Base-by-base conservation (phyloP, 2,797 vertebrate genomes). In the Galaxias olidus region DNA sequence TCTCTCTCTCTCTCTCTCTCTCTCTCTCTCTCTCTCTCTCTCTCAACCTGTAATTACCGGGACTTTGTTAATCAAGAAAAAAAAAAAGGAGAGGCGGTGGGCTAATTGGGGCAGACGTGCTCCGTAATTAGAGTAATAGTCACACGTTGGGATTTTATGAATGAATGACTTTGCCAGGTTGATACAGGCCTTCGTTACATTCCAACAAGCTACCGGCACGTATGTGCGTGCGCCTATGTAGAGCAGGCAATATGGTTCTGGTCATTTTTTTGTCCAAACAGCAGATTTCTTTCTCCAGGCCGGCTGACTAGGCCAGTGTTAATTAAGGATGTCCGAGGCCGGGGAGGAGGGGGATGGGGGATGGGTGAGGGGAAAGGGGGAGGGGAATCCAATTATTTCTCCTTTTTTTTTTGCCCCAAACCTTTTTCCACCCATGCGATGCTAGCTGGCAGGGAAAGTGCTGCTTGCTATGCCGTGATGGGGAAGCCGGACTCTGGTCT, bases 61-160 rank as follows among this genome's bases (percentile, higher is more conserved):
- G 86, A 88, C 91, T 87, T 80, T 79, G 86, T 91, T 94, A 92
- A 95, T 93, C 92, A 93, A 90, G 82, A 87, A 88, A 92, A 93
- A 90, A 91, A 83, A 76, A 65, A 78, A 82, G 74, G 84, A 90
- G 82, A 87, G 81, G 85, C 90, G 78, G 76, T 86, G 84, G 90
- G 91, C 94, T 95, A 91, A 91, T 91, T 86, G 88, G 86, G 86
- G 91, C 91, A 84, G 90, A 91, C 85, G 75, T 81, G 91, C 92
- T 89, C 90, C 93, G 92, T 93, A 95, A 94, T 93, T 95, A 95
- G 90, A 94, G 89, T 88, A 88, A 89, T 90, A 92, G 92, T 93
- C 89, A 89, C 92, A 91, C 88, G 85, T 93, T 91, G 87, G 88
- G 92, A 93, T 96, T 95, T 92, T 93, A 93, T 92, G 93, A 93